phyloP scores from a whole-genome alignment of 2,113 vertebrate genomes.

The Poicephalus meyeri region DNA sequence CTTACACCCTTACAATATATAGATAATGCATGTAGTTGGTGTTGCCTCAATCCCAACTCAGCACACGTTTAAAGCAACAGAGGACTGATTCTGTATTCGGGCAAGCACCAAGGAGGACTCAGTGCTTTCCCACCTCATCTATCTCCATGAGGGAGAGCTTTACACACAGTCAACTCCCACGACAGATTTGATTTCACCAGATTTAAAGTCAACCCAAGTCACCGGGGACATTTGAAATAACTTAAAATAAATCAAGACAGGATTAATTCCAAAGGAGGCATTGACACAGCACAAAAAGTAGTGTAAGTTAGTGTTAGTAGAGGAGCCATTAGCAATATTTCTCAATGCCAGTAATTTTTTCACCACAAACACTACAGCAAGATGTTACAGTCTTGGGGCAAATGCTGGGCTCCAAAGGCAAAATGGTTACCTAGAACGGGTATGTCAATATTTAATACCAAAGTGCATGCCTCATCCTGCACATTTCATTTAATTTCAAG shows the following conservation, averaged over 20 bases:
- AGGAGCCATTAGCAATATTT: neutral
- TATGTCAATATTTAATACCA: conserved; percentile 24
- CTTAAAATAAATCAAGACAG: conserved; percentile 4
- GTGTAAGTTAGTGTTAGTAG: neutral
- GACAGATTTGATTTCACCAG: conserved; percentile 9
- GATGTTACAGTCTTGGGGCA: neutral
- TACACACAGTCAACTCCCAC: neutral
- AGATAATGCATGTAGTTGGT: neutral
- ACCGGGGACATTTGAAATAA: conserved; percentile 5
- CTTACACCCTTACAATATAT: accelerated
- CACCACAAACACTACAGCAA: neutral
- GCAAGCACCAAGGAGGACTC: neutral
- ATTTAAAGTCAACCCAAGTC: conserved; percentile 31
- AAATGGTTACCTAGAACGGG: neutral
- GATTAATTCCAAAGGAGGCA: neutral
- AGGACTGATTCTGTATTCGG: neutral
- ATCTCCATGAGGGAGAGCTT: neutral
- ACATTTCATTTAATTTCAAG: conserved; percentile 15
- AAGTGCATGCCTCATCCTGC: neutral
- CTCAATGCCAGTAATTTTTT: neutral
- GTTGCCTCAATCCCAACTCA: neutral
- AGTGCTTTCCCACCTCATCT: neutral
- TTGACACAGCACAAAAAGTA: neutral
- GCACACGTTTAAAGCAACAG: neutral
- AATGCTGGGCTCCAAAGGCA: neutral